phyloP scores from a whole-genome alignment of 2,113 vertebrate species.

The Ammodytes marinus region DNA sequence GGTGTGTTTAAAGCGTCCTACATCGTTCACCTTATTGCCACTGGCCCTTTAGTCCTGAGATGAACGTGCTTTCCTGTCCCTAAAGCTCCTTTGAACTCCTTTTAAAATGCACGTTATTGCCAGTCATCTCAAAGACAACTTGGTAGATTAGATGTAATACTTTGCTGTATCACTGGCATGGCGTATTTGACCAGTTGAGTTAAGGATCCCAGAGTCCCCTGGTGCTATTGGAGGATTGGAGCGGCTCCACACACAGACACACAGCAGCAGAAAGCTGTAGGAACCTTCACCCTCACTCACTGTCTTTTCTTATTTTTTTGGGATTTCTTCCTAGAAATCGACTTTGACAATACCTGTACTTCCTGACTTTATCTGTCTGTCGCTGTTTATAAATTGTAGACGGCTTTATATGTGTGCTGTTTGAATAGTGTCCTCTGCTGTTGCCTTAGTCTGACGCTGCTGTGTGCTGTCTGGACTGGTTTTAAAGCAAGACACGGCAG shows the following conservation, averaged over 20 bases:
- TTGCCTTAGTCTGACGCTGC: conserved; percentile 38
- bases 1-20: conserved; percentile 40
- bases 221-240: conserved; percentile 12
- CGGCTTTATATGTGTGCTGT: conserved; percentile 6
- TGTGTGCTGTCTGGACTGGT: not conserved
- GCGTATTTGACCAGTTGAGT: conserved; percentile 39
- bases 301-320: conserved; percentile 45
- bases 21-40: conserved; percentile 5
- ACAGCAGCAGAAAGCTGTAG: conserved; percentile 31
- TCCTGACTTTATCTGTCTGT: conserved; percentile 50
- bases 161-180: conserved; percentile 66
- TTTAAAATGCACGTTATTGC: conserved; percentile 36
- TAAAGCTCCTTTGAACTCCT: conserved; percentile 34
- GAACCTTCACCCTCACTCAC: conserved; percentile 47
- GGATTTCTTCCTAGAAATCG: conserved; percentile 75
- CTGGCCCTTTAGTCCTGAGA: not conserved
- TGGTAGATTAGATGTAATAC: conserved; percentile 67
- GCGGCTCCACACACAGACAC: conserved; percentile 16
- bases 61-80: conserved; percentile 9
- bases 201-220: conserved; percentile 38
- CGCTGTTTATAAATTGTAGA: conserved; percentile 26
- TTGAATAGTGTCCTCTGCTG: conserved; percentile 18
- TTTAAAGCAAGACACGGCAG: no score
- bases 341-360: conserved; percentile 59
- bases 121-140: conserved; percentile 54